Base-by-base conservation (phyloP, 2,113 vertebrate species). In the Syngnathoides biaculeatus region DNA sequence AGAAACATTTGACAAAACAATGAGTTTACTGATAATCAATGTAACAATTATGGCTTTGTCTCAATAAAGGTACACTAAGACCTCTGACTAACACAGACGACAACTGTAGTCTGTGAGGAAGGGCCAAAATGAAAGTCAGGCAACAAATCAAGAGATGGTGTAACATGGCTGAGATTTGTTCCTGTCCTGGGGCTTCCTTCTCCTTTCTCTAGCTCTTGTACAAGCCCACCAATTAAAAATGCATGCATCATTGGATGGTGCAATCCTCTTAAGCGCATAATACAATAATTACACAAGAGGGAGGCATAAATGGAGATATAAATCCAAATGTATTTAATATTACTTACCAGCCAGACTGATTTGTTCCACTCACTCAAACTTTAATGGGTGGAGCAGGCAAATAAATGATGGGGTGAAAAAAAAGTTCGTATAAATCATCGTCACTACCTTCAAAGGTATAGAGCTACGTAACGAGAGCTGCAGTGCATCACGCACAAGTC, bases 211-310 rank as follows among this genome's bases (percentile, higher is more conserved):
- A 63, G 78, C n/a, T n/a, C n/a, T n/a, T n/a, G 68, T 64, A 75
- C 68, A 78, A 81, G 75, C 71, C 43, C 55, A 73, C 86, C 87
- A 90, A 92, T 92, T 92, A 92, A 90, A 92, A 91, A 89, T 85
- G 77, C 85, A 90, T 78, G 88, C 85, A 85, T 85, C 84, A 80
- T 35, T 88, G 86, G 70, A 47, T 74, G 45, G 73, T 20, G 24
- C 69, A 68, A 65, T 69, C 69, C 69, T 81, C 53, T 67, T 68
- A 71, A 74, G 67, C 83, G 50, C 43, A 50, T 66, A 74, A 75
- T 75, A 67, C 71, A 55, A 82, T 38, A 78, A 57, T 80, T 73
- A 73, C 61, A 82, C 20, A 74, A 72, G 43, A 45, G 42, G 70
- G 43, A 69, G 43, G 68, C 69, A 64, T 40, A 68, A 79, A 82